Base-by-base conservation (phyloP, 2,113 vertebrate genomes). In the Anoura caudifer region DNA sequence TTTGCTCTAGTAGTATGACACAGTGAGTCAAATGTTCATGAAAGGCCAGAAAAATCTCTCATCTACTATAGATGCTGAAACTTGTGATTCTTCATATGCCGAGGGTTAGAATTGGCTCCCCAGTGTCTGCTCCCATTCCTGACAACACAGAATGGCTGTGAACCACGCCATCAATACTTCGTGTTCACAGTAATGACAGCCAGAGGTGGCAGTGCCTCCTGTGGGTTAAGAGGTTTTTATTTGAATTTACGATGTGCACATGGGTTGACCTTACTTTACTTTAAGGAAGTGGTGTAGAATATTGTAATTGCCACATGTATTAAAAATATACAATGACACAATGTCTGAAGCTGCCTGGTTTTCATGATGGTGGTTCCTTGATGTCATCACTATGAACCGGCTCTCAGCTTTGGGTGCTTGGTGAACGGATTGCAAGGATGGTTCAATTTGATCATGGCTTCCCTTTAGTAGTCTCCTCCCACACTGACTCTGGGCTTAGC, bases 211-310 rank as follows among this genome's bases (percentile, higher is more conserved):
- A 77, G 72, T 85, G 67, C 14, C 65, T 63, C 26, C 50, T 79
- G 36, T 73, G 54, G 54, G 31, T 82, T 83, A 83, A 83, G 67
- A 43, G 26, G 14, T 70, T 38, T 91, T 81, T 76, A 54, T 15
- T 69, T 92, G 43, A 88, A 94, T 94, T 86, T 45, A 77, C 91
- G 16, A 70, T 36, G 50, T 38, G 63, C 79, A 50, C 19, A 41
- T 61, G 61, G 73, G n/a, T 52, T 94, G 67, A 82, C 22, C 80
- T 95, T 67, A 80, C 70, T 94, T 95, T 67, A 80, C 70, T 94
- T 94, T 91, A 96, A 90, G 80, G 17, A 93, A 85, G 59, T 65
- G 16, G 13, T 88, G 22, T 56, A 47, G 36, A 86, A 80, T 79
- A 87, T 84, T 93, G 56, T 14, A 83, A 24, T 91, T 93, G 19